Conservation (phyloP, 2,888 invertebrate genomes). For the Zaprionus bogoriensis region DNA sequence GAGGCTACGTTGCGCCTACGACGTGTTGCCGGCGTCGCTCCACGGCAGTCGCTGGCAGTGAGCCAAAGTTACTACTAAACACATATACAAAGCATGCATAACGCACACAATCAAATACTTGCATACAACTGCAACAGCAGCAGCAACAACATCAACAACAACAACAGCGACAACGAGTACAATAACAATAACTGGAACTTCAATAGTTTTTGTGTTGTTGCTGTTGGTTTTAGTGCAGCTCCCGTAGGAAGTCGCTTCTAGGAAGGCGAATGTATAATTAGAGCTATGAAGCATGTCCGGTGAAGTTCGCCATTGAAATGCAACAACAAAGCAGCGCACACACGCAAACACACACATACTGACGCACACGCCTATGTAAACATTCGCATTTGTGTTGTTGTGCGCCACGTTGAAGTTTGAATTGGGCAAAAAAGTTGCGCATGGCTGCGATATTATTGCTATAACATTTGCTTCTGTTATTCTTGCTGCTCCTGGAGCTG, state of each 20-base stretch:
- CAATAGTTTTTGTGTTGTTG: conserved; percentile 21
- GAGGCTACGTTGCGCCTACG: conserved; percentile 50
- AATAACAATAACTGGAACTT: conserved; percentile 23
- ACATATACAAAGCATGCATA: conserved; percentile 35
- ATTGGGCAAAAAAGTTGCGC: conserved; percentile 58
- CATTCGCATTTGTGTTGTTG: conserved; percentile 10
- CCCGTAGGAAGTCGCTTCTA: conserved; percentile 62
- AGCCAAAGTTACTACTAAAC: conserved; percentile 42
- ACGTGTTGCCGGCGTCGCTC: conserved; percentile 26
- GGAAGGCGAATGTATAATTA: conserved; percentile 78
- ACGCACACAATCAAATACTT: conserved; percentile 5
- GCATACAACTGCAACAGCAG: conserved; percentile 21
- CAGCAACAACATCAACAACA: conserved; percentile 22
- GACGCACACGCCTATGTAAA: background rate
- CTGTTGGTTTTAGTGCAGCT: conserved; percentile 25
- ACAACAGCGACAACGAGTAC: conserved; percentile 22
- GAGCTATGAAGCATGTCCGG: conserved; percentile 79
- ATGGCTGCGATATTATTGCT: conserved; percentile 51
- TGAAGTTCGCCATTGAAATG: conserved; percentile 77
- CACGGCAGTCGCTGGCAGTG: conserved; percentile 36
- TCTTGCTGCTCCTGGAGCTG: conserved; percentile 4
- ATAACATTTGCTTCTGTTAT: conserved; percentile 22
- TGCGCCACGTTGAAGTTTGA: conserved; percentile 52
- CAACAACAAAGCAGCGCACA: conserved; percentile 42
- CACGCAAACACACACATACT: conserved; percentile 13